These are phyloP conservation scores for Allobates femoralis DNA, from an alignment of 2,797 vertebrate genomes.

Conservation along the genomic window DNA sequence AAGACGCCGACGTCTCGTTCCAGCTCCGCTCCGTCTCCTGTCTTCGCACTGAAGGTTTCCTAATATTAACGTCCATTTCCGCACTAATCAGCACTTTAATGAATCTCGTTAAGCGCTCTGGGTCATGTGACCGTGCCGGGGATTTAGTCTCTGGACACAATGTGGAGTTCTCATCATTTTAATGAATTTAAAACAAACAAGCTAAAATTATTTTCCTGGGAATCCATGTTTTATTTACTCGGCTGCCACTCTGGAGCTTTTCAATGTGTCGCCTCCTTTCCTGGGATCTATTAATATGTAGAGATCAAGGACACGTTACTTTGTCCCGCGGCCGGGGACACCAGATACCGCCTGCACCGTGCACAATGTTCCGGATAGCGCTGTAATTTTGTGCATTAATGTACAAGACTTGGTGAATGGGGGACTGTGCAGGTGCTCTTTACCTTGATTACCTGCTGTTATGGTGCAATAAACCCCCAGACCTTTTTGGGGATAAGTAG, in stretches of 20 bases:
- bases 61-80: not conserved
- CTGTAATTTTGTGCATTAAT: not conserved
- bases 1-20: too few species aligned
- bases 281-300: slow-evolving; percentile 48
- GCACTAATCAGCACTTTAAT: slow-evolving; percentile 21
- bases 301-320: slow-evolving; percentile 6
- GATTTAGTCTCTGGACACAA: slow-evolving; percentile 34
- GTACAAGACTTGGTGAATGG: not conserved
- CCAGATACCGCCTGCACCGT: slow-evolving; percentile 1
- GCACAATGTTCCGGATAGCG: not conserved
- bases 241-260: slow-evolving; percentile 25
- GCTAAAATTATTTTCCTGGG: slow-evolving; percentile 59
- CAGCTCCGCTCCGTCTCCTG: not conserved
- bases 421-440: not conserved
- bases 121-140: not conserved
- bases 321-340: not conserved
- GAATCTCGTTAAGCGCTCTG: slow-evolving; percentile 1
- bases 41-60: not conserved
- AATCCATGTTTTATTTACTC: slow-evolving; percentile 58
- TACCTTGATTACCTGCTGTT: not conserved
- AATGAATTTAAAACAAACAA: slow-evolving; percentile 59
- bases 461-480: not conserved
- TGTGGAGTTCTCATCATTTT: slow-evolving; percentile 51
- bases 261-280: slow-evolving; percentile 3
- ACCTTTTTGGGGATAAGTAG: not conserved